A percentile compares a stretch with the other conserved stretches of the same genome.
These are phyloP conservation scores for Mythimna albipuncta DNA, from an alignment of 2,888 invertebrate species.

Conservation along the genomic window DNA sequence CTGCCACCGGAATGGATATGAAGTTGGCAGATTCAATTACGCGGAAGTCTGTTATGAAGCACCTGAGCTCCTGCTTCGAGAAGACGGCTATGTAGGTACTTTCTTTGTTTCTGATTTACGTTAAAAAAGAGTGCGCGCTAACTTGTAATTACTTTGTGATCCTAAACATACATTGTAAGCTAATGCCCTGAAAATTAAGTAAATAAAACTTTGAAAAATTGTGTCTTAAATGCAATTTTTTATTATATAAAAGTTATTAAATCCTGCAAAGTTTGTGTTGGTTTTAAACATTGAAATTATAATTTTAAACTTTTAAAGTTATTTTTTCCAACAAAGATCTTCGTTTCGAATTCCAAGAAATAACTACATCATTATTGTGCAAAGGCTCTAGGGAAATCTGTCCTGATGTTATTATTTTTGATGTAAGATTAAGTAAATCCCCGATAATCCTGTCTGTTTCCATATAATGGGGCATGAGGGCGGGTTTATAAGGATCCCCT, in stretches of 20 bases:
- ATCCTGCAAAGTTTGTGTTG: neutral
- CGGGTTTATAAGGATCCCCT: neutral
- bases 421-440: constrained; percentile 22
- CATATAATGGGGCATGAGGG: neutral
- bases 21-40: constrained; percentile 83
- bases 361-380: neutral
- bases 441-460: neutral
- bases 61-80: constrained; percentile 62
- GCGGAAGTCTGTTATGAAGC: constrained; percentile 59
- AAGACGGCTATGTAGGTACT: neutral
- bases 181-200: neutral
- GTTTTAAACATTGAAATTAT: neutral
- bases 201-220: neutral
- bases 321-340: neutral
- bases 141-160: neutral
- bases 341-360: neutral
- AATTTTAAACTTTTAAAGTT: neutral
- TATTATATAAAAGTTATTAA: neutral
- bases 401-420: neutral
- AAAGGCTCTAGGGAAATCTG: constrained; percentile 33
- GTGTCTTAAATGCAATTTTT: neutral
- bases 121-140: neutral
- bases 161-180: neutral
- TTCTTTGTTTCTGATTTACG: constrained; percentile 2
- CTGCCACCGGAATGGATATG: constrained; percentile 70